Evolutionary conservation across 1,140 invertebrate species (phyloP), one percentile per base, ranked within the genome.

Genomic region (Trichogramma pretiosum): DNA sequence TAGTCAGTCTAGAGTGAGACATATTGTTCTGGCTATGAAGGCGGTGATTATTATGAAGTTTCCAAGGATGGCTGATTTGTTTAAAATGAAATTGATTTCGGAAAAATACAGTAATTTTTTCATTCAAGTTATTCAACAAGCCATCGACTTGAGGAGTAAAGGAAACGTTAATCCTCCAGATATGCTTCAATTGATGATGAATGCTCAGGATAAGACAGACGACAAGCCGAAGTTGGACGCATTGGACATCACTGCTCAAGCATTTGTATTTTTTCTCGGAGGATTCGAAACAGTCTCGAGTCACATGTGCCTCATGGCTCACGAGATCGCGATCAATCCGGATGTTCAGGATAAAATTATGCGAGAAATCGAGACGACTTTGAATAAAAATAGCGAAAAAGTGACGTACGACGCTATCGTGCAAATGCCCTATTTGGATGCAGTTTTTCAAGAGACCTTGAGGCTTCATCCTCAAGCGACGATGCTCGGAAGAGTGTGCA

Each of bases 291-390:
- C 71, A 5, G 52, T 64, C 0, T 65, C 73, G 0, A 57, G 57
- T 0, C 41, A 55, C 1, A 64, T 73, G 60, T 56, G 59, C 13
- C 69, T 70, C 38, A 40, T 58, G 28, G 45, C 49, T 16, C 56
- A 76, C 55, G 62, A 71, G 44, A 57, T 83, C 14, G 75, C 78
- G 0, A 48, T 68, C 5, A 63, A 81, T 63, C 72, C 67, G 5
- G 73, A 78, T 16, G 54, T 75, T 30, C 74, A 77, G 52, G 54
- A 70, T 23, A 63, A 58, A 53, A 40, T 75, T 0, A 50, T 57
- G 13, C 38, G 64, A 8, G 72, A 76, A 63, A 62, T 73, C 8
- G 47, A 59, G 21, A 39, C 62, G 26, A 52, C 65, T 19, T 36
- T 58, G 16, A 43, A 36, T 14, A 24, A 54, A 23, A 32, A 41